phyloP scores from a whole-genome alignment of 2,113 vertebrate genomes.

The rabbit (Oryctolagus cuniculus) region DNA sequence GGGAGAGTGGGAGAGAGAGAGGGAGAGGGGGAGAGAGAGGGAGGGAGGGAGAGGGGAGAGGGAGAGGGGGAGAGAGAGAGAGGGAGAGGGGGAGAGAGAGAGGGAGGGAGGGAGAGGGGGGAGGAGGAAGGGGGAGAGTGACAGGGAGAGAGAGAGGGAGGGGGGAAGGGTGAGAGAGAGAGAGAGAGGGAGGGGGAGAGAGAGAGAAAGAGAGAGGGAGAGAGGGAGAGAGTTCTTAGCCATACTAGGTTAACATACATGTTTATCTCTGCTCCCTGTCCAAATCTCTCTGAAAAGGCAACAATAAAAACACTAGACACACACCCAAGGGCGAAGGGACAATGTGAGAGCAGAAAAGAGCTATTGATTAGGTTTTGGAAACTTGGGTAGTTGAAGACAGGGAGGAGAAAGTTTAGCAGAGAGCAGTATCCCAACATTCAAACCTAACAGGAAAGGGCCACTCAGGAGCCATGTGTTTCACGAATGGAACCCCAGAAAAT shows the following conservation, averaged over 20 bases:
- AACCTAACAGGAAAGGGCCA: background rate
- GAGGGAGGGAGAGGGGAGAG: too few species aligned
- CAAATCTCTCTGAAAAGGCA: slow-evolving; percentile 11
- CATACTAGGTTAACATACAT: background rate
- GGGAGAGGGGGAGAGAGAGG: too few species aligned
- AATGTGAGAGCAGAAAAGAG: background rate
- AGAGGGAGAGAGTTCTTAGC: background rate
- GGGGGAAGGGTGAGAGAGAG: too few species aligned
- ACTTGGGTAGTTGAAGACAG: background rate
- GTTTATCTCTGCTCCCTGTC: background rate
- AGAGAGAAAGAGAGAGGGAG: too few species aligned
- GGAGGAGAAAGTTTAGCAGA: background rate
- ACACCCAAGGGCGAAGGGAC: background rate
- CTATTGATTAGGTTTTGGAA: background rate
- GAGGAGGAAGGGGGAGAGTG: too few species aligned
- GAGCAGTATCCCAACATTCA: background rate
- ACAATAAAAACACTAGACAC: background rate
- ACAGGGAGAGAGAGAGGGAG: too few species aligned
- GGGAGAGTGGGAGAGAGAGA: too few species aligned
- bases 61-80: too few species aligned
- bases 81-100: too few species aligned
- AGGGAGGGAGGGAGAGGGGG: too few species aligned
- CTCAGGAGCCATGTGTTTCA: background rate
- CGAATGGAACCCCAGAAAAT: background rate
- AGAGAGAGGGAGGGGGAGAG: too few species aligned